Base-by-base conservation (phyloP, 2,888 invertebrate species). In the Thereva unica region DNA sequence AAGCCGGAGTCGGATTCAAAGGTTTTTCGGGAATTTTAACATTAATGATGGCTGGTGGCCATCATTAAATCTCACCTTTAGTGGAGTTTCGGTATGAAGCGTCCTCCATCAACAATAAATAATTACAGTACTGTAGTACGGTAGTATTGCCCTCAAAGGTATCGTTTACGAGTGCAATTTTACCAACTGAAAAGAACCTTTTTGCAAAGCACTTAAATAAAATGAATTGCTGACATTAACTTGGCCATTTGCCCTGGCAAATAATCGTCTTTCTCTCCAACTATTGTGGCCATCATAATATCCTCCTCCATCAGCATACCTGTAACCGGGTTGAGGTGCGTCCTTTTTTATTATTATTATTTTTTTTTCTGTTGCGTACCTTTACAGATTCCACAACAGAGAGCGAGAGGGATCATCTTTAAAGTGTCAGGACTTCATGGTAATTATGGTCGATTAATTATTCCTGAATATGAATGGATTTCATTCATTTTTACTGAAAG, bases 241-340 rank as follows among this genome's bases (percentile, higher is more conserved):
- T 57, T 57, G 45, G 57, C 37, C 45, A 57, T 57, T 55, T 57
- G 9, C 57, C 45, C 7, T 34, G 45, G 45, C 57, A 57, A 57
- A 56, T 56, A 56, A 57, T 57, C 57, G 37, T 57, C 45, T 57
- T 45, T 5, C 23, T 23, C 23, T 23, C 45, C 45, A 57, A 57
- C 57, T 57, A 57, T 57, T 57, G 57, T 57, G 45, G 44, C 45
- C 57, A 57, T 57, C 57, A 57, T 57, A 57, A 57, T 57, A 45
- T 57, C 44, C 34, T 35, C 5, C 35, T 37, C 4, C 53, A 10
- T 9, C 40, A 37, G n/a, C 37, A 37, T 7, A 7, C 37, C n/a
- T 23, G 23, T 23, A 23, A 23, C 23, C 23, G 23, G 8, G 38
- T 10, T 50, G 4, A 53, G 6, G 37, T 8, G 38, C 38, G 7